A percentile compares a stretch with the other conserved stretches of the same genome.
These are phyloP conservation scores for Tenodera sinensis DNA, from an alignment of 2,888 invertebrate genomes.

Conservation along the genomic window DNA sequence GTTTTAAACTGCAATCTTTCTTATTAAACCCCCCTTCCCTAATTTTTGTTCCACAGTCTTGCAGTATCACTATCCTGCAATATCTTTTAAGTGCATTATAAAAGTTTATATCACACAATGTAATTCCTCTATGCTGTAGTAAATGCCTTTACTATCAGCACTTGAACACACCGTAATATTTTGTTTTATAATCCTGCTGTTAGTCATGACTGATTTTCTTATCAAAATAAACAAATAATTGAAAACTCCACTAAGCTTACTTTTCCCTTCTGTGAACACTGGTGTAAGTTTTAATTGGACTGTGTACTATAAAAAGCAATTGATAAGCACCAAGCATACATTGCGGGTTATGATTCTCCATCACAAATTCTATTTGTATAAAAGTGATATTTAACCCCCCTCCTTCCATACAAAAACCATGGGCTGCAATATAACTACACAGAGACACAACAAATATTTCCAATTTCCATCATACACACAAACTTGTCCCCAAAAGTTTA, in stretches of 20 bases:
- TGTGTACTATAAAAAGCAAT: not conserved
- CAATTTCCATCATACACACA: not conserved
- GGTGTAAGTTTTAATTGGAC: not conserved
- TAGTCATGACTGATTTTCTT: not conserved
- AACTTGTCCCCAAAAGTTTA: not conserved
- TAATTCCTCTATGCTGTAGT: not conserved
- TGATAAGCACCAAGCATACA: not conserved
- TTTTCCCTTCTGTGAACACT: not conserved
- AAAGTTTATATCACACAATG: not conserved
- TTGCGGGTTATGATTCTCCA: not conserved
- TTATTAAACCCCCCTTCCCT: not conserved
- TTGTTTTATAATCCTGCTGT: not conserved
- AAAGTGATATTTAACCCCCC: not conserved
- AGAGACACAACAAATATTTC: not conserved
- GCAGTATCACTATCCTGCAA: not conserved
- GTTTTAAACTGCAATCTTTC: not conserved
- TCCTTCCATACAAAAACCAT: not conserved
- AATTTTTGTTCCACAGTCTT: no score
- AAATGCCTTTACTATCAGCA: not conserved
- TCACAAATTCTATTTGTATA: not conserved
- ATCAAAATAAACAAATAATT: not conserved
- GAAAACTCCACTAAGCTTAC: not conserved
- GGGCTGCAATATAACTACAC: not conserved
- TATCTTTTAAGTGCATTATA: not conserved
- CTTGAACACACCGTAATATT: not conserved